Base-by-base conservation (phyloP, 1,140 invertebrate species). In the Pseudoatta argentina region DNA sequence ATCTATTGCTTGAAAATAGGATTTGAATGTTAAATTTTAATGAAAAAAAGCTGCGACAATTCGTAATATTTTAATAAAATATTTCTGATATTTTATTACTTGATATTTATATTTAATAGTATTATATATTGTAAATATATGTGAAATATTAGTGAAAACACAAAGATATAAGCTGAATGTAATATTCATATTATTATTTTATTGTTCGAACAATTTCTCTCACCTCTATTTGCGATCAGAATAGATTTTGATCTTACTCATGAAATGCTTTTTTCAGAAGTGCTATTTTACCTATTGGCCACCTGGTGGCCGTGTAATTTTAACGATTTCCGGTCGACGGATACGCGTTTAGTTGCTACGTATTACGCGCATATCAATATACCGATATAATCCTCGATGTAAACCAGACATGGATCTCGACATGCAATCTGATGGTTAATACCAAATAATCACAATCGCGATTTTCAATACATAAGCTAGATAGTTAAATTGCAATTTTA, bases 261-360 rank as follows among this genome's bases (percentile, higher is more conserved):
- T 30, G 5, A 72, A 72, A 34, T 48, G 67, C 39, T 69, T 73
- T 82, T 82, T 82, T 27, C 12, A 8, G 14, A 30, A 82, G 14
- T 48, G 51, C 14, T 51, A 67, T 18, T 44, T 44, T 44, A 66
- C 51, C 24, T 30, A 72, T 76, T 18, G 76, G 53, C 57, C 87
- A 78, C 72, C 72, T 76, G 83, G 86, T 77, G 61, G 64, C 51
- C 57, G 72, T 27, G 86, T 63, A 73, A 87, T 85, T 91, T 91
- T 91, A 91, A 92, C 83, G 90, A 92, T 91, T 92, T 92, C 91
- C 88, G 90, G 82, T 87, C 64, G 69, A 76, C 69, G 51, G 24
- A 88, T 89, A 86, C 63, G 82, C n/a, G 75, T 83, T 76, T 71
- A 51, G 66, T 78, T 27, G 44, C 18, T 24, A 34, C 21, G 72